phyloP scores from a whole-genome alignment of 2,888 invertebrate species.

The Brachylomia viminalis region DNA sequence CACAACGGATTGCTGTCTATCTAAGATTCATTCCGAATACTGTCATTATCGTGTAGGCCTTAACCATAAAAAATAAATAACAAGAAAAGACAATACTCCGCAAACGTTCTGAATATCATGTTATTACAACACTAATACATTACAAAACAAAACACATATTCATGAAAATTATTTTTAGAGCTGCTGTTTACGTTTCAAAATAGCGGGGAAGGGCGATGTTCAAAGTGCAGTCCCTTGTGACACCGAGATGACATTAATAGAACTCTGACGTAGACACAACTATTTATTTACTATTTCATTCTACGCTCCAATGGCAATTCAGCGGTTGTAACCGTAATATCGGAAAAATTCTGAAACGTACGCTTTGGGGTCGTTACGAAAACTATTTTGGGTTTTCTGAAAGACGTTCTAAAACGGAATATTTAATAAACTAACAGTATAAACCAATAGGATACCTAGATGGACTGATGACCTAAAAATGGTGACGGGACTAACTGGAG shows the following conservation, averaged over 20 bases:
- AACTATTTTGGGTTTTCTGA: neutral
- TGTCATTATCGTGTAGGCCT: too few relatives aligned
- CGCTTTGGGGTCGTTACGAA: neutral
- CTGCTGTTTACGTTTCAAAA: slow-evolving; percentile 57
- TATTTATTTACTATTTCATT: slow-evolving; percentile 44
- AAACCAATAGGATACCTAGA: neutral
- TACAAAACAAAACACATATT: slow-evolving; percentile 7
- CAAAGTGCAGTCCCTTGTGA: slow-evolving; percentile 63
- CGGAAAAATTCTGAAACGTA: neutral
- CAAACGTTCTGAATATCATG: too few relatives aligned
- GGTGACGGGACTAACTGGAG: too few relatives aligned
- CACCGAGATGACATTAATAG: slow-evolving; percentile 53
- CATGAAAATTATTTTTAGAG: slow-evolving; percentile 29
- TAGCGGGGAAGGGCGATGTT: slow-evolving; percentile 63
- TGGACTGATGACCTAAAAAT: neutral
- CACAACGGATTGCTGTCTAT: too few relatives aligned
- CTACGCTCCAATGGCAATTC: slow-evolving; percentile 1
- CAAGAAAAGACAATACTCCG: too few relatives aligned
- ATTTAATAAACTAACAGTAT: neutral
- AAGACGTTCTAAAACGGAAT: neutral
- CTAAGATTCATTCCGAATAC: too few relatives aligned
- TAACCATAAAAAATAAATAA: too few relatives aligned
- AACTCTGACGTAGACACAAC: slow-evolving; percentile 39
- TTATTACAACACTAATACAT: neutral
- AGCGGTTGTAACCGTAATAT: neutral